Evolutionary conservation across 2,797 vertebrate species (phyloP), one percentile per base, ranked within the genome.

Genomic region (Characodon lateralis): DNA sequence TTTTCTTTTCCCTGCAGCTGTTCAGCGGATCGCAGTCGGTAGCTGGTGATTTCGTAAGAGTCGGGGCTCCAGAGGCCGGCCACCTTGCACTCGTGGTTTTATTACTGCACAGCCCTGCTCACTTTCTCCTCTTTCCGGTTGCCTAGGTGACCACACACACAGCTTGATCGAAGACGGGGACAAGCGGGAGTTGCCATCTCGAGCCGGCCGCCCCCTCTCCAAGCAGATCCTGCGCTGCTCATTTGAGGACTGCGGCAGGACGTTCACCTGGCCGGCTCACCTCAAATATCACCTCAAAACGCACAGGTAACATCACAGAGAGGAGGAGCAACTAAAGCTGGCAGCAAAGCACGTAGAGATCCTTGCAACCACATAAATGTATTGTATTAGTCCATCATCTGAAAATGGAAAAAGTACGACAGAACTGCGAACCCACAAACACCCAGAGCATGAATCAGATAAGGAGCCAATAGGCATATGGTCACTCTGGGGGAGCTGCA

Each of bases 261-360:
- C 97, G 0, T 99, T 99, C 93, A 98, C 97, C 79, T 98, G 97
- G 96, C 98, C 97, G 4, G 98, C 98, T 76, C 98, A 99, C 89
- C 97, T 99, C 82, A 99, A 98, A 78, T 99, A 99, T 90, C 98
- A 99, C 86, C 96, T 99, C 53, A 99, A 99, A 94, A 99, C 98
- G 41, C 98, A 99, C 93, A 95, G 97, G 98, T 99, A 90, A 91
- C 20, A 5, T 13, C n/a, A n/a, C 10, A 46, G 22, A 68, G 22
- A 68, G 10, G 39, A 41, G 35, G 28, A 59, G 58, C 58, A 46
- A 46, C 9, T 10, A 46, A 31, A 31, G 31, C 31, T 31, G 31
- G 31, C 31, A 31, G 31, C 31, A 31, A 43, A 46, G 43, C 12
- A 46, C 48, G 14, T 14, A 3, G 2, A 46, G 43, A 7, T 2